Evolutionary conservation across 2,888 invertebrate genomes (phyloP).

Genomic region (Trissoscelio sp.): DNA sequence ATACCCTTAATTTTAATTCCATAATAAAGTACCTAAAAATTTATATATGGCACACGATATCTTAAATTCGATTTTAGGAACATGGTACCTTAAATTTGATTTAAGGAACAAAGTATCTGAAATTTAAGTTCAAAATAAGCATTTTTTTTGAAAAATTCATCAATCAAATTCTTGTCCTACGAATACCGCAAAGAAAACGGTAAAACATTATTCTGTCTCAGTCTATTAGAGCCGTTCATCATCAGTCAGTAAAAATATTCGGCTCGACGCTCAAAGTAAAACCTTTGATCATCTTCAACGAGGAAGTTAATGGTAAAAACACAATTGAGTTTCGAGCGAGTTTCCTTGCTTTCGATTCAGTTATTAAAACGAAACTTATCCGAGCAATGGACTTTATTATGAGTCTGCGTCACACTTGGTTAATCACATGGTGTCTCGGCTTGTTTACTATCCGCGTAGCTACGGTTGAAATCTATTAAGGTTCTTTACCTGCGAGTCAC

Average conservation of each 20-base stretch:
- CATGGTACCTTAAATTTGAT: too few relatives aligned
- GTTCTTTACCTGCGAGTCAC: slow-evolving; percentile 54
- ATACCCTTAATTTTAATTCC: too few relatives aligned
- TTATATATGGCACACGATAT: too few relatives aligned
- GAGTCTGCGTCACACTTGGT: slow-evolving; percentile 48
- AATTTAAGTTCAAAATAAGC: too few relatives aligned
- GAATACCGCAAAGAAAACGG: slow-evolving; percentile 46
- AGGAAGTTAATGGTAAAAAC: slow-evolving; percentile 9
- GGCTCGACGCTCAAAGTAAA: not conserved
- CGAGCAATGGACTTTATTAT: slow-evolving; percentile 27
- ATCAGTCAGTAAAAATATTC: not conserved
- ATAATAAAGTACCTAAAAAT: too few relatives aligned
- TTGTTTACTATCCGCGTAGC: slow-evolving; percentile 28
- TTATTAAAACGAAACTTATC: slow-evolving; percentile 32
- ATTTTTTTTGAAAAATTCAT: too few relatives aligned
- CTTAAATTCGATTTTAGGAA: too few relatives aligned
- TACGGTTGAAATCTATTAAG: slow-evolving; percentile 50
- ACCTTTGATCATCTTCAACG: not conserved
- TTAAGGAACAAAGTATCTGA: too few relatives aligned
- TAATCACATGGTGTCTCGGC: slow-evolving; percentile 44
- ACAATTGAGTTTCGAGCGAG: slow-evolving; percentile 1
- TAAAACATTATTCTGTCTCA: slow-evolving; percentile 25
- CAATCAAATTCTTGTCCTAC: slow-evolving; percentile 9
- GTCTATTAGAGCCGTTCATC: slow-evolving; percentile 22
- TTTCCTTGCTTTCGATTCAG: slow-evolving; percentile 32